Evolutionary conservation across 1,140 invertebrate species (phyloP), one percentile per base, ranked within the genome.

Genomic region (Capitella teleta): DNA sequence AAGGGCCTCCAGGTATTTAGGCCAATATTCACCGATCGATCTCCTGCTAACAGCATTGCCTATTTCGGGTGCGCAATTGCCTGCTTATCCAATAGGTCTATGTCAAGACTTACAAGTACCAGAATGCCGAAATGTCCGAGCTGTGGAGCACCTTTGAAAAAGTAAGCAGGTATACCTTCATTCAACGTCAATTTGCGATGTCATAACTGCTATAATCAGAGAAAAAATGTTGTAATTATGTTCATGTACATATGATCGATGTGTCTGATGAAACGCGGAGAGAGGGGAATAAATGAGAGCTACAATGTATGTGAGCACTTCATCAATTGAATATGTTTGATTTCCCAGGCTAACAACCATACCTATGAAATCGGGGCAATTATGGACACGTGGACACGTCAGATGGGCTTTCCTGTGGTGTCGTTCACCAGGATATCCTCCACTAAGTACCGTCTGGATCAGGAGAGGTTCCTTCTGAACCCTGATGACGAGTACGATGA

Each of bases 131-230:
- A 21, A 66, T 65, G 62, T 46, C 57, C 5, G 56, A 72, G 48
- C 48, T 72, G 1, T 72, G 69, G 69, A 53, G 62, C 0, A 82
- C 80, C 51, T 67, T 83, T 68, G 74, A 60, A 16, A 64, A 68
- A 57, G 62, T 70, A 53, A 49, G 47, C 48, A 24, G 30, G 10
- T 28, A 16, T 14, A n/a, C n/a, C n/a, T n/a, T n/a, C n/a, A n/a
- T n/a, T n/a, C n/a, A n/a, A n/a, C n/a, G n/a, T n/a, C n/a, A n/a
- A n/a, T n/a, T n/a, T 34, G 32, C 16, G 32, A 10, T 12, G 10
- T 34, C 32, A 16, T 34, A 10, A 1, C 10, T 12, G 32, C 32
- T 12, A 34, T 12, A 10, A 34, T 34, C 16, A 12, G 32, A 34
- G 32, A 34, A 34, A 34, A 34, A 34, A 34, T 34, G 32, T 16